Conservation (phyloP, 2,113 vertebrate genomes). For the Ptyas mucosa region DNA sequence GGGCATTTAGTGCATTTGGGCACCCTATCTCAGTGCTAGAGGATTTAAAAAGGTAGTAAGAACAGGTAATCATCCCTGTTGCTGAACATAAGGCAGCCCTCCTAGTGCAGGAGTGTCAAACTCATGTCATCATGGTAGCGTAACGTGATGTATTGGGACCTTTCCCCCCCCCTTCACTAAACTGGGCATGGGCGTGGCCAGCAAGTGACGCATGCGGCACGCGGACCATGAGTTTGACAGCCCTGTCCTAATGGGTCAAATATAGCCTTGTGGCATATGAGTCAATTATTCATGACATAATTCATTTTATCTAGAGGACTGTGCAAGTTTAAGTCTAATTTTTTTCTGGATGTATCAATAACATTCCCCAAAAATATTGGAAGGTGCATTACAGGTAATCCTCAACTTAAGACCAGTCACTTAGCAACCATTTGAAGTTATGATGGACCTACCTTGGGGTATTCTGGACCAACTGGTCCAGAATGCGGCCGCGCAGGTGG, state of each 20-base stretch:
- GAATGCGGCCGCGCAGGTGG: too few species aligned
- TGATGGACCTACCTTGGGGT: not conserved
- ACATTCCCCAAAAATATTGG: not conserved
- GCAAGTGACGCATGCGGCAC: too few species aligned
- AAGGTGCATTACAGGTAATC: not conserved
- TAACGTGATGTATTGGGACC: too few species aligned
- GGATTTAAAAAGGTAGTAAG: not conserved
- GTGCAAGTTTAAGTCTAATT: not conserved
- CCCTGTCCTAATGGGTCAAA: not conserved
- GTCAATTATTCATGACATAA: not conserved
- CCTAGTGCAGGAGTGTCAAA: too few species aligned
- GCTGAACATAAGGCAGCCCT: not conserved
- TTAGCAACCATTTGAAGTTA: not conserved
- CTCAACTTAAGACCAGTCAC: not conserved
- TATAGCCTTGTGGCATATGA: not conserved
- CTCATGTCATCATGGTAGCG: rapidly evolving
- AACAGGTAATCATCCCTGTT: not conserved
- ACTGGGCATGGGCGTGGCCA: too few species aligned
- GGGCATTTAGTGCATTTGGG: not conserved
- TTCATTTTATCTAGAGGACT: not conserved
- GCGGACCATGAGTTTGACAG: too few species aligned
- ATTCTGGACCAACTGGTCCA: too few species aligned
- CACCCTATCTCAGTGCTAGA: not conserved
- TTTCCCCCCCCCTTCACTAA: too few species aligned
- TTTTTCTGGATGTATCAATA: not conserved